Percentiles rank a stretch among this genome's conserved stretches.
phyloP scores from a whole-genome alignment of 2,888 invertebrate species.

The Margaritifera margaritifera region DNA sequence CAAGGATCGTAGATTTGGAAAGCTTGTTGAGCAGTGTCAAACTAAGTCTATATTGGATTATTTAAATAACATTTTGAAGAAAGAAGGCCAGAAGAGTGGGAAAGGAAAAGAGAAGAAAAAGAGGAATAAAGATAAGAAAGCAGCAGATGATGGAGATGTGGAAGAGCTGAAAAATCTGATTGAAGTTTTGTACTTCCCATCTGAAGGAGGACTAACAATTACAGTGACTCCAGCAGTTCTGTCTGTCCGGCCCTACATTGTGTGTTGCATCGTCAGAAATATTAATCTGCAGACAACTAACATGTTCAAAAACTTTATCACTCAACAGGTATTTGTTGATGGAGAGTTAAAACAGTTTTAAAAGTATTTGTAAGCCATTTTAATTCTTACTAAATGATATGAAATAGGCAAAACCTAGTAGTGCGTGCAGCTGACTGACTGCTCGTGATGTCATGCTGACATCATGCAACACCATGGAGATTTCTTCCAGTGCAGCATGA shows the following conservation, averaged over 20 bases:
- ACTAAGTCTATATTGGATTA: conserved; percentile 85
- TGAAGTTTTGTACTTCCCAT: conserved; percentile 69
- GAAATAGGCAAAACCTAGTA: no score
- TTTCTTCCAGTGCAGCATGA: no score
- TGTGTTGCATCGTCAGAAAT: conserved; percentile 82
- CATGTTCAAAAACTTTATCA: conserved; percentile 84
- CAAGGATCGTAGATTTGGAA: conserved; percentile 82
- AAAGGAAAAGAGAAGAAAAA: conserved; percentile 49
- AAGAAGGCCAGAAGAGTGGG: conserved; percentile 47
- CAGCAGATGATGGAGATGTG: conserved; percentile 56
- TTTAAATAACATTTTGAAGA: conserved; percentile 76
- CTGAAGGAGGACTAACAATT: conserved; percentile 53
- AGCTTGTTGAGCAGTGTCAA: conserved; percentile 81
- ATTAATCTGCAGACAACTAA: conserved; percentile 78
- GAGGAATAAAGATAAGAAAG: conserved; percentile 51
- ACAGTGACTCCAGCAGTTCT: conserved; percentile 73
- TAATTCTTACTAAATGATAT: no score
- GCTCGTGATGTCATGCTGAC: no score
- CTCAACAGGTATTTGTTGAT: conserved; percentile 76
- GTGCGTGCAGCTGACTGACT: no score
- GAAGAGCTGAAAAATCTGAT: conserved; percentile 73
- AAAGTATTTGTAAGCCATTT: no score
- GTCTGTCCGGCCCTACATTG: conserved; percentile 81
- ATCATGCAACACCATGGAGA: no score
- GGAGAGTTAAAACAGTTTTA: no score